phyloP scores from a whole-genome alignment of 1,140 invertebrate genomes.

The Danaus plexippus region DNA sequence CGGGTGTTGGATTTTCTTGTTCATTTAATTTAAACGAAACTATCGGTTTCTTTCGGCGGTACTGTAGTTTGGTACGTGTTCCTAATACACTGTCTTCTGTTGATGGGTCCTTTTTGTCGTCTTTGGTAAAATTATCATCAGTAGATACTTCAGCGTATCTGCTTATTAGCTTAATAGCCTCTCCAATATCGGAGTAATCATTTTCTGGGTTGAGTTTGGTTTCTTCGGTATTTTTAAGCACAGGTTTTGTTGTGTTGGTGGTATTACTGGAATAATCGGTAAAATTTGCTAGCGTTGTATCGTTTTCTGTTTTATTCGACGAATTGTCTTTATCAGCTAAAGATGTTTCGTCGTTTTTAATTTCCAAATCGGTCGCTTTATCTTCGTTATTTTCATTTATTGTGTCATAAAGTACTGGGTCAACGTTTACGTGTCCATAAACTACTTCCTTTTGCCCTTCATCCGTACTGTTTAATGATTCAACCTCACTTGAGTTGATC shows the following conservation, averaged over 20 bases:
- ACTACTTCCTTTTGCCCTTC: slow-evolving; percentile 61
- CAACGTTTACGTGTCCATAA: slow-evolving; percentile 59
- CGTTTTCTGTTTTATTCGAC: slow-evolving; percentile 10
- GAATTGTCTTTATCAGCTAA: slow-evolving; percentile 5
- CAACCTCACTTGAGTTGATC: slow-evolving; percentile 36
- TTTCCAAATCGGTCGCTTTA: slow-evolving; percentile 19
- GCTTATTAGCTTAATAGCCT: slow-evolving; percentile 65
- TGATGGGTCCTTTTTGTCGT: slow-evolving; percentile 39
- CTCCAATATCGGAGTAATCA: slow-evolving; percentile 66
- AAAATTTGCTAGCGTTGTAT: slow-evolving; percentile 13
- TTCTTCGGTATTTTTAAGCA: slow-evolving; percentile 36
- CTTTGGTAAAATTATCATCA: slow-evolving; percentile 58
- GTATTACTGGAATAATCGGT: slow-evolving; percentile 11
- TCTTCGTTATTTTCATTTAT: slow-evolving; percentile 37
- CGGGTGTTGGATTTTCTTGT: slow-evolving; percentile 17
- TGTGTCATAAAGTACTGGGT: slow-evolving; percentile 49
- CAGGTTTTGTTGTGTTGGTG: slow-evolving; percentile 21
- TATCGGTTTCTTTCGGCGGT: slow-evolving; percentile 53
- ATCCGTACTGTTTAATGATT: slow-evolving; percentile 33
- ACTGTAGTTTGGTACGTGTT: slow-evolving; percentile 59
- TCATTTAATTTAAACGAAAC: slow-evolving; percentile 21
- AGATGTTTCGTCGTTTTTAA: slow-evolving; percentile 17
- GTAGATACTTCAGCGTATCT: slow-evolving; percentile 64
- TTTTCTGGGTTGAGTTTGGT: slow-evolving; percentile 60
- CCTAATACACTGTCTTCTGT: slow-evolving; percentile 54